Evolutionary conservation across 2,888 invertebrate genomes (phyloP), one percentile per base, ranked within the genome.

Genomic region (Anodontia alba): DNA sequence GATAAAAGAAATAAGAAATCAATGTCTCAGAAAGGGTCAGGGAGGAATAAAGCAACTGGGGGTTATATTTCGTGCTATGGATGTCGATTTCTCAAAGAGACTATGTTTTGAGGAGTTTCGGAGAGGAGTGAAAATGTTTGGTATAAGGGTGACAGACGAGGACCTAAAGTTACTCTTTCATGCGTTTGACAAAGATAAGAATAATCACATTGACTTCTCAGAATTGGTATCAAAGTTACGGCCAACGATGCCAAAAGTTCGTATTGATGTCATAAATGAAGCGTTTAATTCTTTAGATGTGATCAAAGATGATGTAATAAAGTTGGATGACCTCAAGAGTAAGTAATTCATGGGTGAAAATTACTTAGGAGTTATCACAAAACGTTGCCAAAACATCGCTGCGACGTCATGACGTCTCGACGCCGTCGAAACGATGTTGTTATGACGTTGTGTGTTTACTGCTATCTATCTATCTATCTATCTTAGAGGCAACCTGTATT

Each of bases 271-370:
- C 36, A 87, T 93, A 62, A 88, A 92, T 73, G 88, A 92, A 80
- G 92, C 92, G 0, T 93, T 93, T 85, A 88, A 91, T 62, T 90
- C 88, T 77, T 76, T 93, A 49, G 93, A 94, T 79, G 90, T 87
- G 17, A 91, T 89, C 69, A 88, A 88, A 33, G 93, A 94, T 75
- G 91, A 88, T 0, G 88, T 86, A 1, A 77, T 94, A 31, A 87
- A 88, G 54, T 43, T 92, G 51, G 92, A 92, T 10, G 93, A 94
- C 82, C 83, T 94, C 7, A 89, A 91, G 87, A 89, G 93, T 93
- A 88, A 84, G 90, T 8, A 2, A 33, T 38, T 38, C n/a, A n/a
- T n/a, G n/a, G n/a, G n/a, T n/a, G n/a, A n/a, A n/a, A n/a, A n/a
- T n/a, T n/a, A n/a, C 43, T n/a, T n/a, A n/a, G n/a, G n/a, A n/a